Evolutionary conservation across 1,140 invertebrate species (phyloP).

Genomic region (Formica selysi): DNA sequence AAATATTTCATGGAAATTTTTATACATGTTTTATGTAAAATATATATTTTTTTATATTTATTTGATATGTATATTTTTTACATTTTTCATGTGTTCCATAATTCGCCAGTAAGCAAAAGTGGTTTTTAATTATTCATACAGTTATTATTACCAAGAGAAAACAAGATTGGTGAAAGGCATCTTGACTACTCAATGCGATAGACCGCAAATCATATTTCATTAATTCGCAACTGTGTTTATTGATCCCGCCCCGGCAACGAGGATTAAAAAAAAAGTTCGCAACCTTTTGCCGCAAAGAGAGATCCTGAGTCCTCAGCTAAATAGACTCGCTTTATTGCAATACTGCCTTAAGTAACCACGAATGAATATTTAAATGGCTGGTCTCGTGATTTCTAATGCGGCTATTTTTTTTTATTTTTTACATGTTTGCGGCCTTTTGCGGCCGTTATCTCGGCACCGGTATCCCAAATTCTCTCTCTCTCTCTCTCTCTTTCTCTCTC

Average conservation of each 20-base stretch:
- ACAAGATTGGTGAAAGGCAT: background rate
- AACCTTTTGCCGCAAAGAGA: constrained; percentile 1
- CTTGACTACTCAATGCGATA: background rate
- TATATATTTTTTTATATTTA: background rate
- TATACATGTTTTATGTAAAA: background rate
- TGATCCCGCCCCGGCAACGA: background rate
- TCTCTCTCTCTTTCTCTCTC: constrained; percentile 6
- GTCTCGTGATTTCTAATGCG: constrained; percentile 67
- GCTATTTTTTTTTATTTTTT: constrained; percentile 37
- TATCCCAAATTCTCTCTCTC: constrained; percentile 29
- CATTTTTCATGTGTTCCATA: background rate
- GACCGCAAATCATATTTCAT: background rate
- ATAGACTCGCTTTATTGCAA: constrained; percentile 49
- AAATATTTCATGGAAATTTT: background rate
- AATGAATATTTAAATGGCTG: constrained; percentile 73
- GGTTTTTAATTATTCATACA: background rate
- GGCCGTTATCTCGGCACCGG: constrained; percentile 33
- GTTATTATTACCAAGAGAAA: constrained; percentile 18
- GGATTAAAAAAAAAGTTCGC: constrained; percentile 12
- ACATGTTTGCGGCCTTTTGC: constrained; percentile 33
- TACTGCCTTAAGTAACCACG: constrained; percentile 35
- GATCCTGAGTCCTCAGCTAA: constrained; percentile 50
- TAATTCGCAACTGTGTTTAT: constrained; percentile 7
- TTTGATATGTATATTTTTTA: background rate
- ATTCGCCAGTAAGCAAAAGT: background rate